Base-by-base conservation (phyloP, 2,113 vertebrate genomes). In the Lonchura striata region DNA sequence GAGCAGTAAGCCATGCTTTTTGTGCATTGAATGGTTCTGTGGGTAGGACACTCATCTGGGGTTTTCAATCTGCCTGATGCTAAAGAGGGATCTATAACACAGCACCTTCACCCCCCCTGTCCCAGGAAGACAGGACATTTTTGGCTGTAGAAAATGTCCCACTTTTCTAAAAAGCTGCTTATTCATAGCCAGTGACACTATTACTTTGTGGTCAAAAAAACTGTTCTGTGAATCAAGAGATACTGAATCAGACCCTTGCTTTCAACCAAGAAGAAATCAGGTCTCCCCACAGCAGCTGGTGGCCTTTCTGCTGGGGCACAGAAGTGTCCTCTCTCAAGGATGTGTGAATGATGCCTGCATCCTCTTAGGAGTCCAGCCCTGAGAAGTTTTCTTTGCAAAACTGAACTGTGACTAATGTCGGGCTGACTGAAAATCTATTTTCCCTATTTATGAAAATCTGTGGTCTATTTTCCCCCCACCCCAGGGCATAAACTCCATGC, bases 281-380 rank as follows among this genome's bases (percentile, higher is more conserved):
- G 39, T 52, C 56, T 92, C n/a, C 39, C 17, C 12, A 68, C 1
- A 46, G 16, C 33, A 39, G 54, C 13, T 78, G 64, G 47, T 86
- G 72, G 66, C 65, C 47, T 81, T 46, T 78, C 25, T 78, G 19
- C 65, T 78, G 60, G 33, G 37, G 3, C 22, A 50, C 23, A 35
- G 47, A 87, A 35, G 7, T 30, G 13, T 76, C 31, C 39, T 70
- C 21, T 54, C 49, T 44, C 74, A 71, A 65, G 56, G 77, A 24
- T 56, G 11, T 1, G 1, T 33, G 60, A 84, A 47, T 0, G 0
- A 54, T 5, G 6, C 17, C 41, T 80, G 25, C 22, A 35, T 33
- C 22, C 50, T 70, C 59, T 39, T 5, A 50, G 12, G 10, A 44
- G 0, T 47, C 42, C 31, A 81, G n/a, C 15, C 39, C 35, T 60